phyloP scores from a whole-genome alignment of 2,888 invertebrate species.

The Crossocerus cetratus region DNA sequence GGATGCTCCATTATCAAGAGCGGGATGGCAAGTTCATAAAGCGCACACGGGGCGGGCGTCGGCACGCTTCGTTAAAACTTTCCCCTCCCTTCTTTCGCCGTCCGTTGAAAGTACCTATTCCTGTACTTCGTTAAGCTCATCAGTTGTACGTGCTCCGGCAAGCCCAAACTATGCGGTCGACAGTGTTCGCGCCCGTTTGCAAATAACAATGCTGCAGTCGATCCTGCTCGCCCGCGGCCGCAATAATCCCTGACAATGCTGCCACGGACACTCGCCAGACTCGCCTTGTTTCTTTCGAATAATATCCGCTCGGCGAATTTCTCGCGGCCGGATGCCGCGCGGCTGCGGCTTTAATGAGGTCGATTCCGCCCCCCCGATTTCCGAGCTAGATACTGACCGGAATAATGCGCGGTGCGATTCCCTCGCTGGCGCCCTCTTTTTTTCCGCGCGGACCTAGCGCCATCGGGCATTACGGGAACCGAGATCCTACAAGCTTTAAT shows the following conservation, averaged over 20 bases:
- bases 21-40: slow-evolving; percentile 4
- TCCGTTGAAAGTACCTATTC: slow-evolving; percentile 5
- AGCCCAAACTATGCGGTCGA: neutral
- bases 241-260: neutral
- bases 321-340: neutral
- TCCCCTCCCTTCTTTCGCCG: slow-evolving; percentile 8
- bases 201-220: neutral
- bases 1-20: slow-evolving; percentile 11
- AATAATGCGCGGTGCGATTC: too few relatives aligned
- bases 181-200: slow-evolving; percentile 12
- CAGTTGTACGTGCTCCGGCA: slow-evolving; percentile 5
- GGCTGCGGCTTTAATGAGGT: too few relatives aligned
- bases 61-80: slow-evolving; percentile 46
- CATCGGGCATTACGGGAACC: too few relatives aligned
- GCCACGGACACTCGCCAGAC: too few relatives aligned
- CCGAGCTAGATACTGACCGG: too few relatives aligned
- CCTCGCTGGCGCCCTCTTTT: too few relatives aligned
- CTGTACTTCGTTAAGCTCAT: slow-evolving; percentile 41
- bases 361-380: too few relatives aligned
- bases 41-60: slow-evolving; percentile 16
- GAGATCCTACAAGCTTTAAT: too few relatives aligned
- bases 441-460: too few relatives aligned
- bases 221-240: too few relatives aligned
- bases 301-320: slow-evolving; percentile 2
- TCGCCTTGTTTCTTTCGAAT: neutral